Conservation (phyloP, 2,888 invertebrate species). For the Metallyticus violacea region DNA sequence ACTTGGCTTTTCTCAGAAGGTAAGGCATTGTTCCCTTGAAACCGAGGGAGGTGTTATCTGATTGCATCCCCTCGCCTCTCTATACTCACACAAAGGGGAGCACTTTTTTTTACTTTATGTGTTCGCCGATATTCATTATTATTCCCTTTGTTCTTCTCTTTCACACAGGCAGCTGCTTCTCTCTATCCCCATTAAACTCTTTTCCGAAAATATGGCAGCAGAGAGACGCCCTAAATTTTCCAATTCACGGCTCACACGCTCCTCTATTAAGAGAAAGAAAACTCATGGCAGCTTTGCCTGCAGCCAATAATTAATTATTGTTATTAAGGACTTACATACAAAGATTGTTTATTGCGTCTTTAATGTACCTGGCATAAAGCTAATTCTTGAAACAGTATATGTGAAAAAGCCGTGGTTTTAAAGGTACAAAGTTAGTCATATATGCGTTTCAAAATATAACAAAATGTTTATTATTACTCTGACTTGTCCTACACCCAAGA, state of each 20-base stretch:
- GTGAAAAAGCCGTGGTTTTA: no score
- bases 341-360: no score
- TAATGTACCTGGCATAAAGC: no score
- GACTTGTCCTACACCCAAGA: no score
- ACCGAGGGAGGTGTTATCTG: neutral
- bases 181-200: neutral
- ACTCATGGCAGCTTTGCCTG: neutral
- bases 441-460: no score
- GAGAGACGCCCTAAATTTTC: neutral
- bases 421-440: no score
- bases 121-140: neutral
- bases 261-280: neutral
- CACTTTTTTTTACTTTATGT: neutral
- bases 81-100: neutral
- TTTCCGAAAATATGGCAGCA: neutral
- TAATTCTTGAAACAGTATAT: no score
- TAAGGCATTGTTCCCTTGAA: neutral
- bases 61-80: neutral
- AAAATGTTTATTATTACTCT: no score
- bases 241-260: neutral
- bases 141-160: neutral
- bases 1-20: no score
- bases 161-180: neutral
- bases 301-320: neutral
- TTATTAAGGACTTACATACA: no score